Conservation (phyloP, 2,888 invertebrate species). For the Toxonevra muliebris region DNA sequence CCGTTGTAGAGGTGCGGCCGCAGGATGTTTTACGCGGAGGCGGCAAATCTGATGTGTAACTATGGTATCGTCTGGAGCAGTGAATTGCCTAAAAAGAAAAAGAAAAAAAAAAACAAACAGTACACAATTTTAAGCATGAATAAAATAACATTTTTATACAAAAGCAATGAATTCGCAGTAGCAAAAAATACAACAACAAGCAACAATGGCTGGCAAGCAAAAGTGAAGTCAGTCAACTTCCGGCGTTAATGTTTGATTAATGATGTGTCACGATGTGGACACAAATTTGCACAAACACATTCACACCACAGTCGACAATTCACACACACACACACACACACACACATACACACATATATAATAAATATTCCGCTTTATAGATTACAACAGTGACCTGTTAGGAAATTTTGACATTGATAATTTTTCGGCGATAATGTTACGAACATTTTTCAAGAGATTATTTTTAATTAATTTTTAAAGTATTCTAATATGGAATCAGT, state of each 20-base stretch:
- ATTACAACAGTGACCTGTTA: not conserved
- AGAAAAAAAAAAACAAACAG: not conserved
- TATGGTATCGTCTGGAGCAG: constrained; percentile 57
- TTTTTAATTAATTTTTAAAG: too few relatives aligned
- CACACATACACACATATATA: not conserved
- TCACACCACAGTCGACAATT: too few relatives aligned
- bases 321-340: constrained; percentile 1
- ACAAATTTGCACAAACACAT: not conserved
- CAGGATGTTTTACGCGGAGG: constrained; percentile 60
- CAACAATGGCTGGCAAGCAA: not conserved
- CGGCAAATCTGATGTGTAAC: constrained; percentile 57
- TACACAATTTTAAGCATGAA: constrained; percentile 9
- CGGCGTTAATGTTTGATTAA: constrained; percentile 52
- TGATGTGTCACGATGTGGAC: constrained; percentile 41
- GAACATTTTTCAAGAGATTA: too few relatives aligned
- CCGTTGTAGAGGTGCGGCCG: constrained; percentile 59
- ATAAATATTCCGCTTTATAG: not conserved
- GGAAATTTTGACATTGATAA: too few relatives aligned
- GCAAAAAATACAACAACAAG: not conserved
- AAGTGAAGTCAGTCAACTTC: not conserved
- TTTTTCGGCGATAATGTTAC: too few relatives aligned
- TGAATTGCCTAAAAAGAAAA: constrained; percentile 54
- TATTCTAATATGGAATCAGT: too few relatives aligned
- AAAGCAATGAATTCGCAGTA: not conserved
- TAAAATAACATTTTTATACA: constrained; percentile 33